phyloP scores from a whole-genome alignment of 1,140 invertebrate species.

The Drosophila truncata region DNA sequence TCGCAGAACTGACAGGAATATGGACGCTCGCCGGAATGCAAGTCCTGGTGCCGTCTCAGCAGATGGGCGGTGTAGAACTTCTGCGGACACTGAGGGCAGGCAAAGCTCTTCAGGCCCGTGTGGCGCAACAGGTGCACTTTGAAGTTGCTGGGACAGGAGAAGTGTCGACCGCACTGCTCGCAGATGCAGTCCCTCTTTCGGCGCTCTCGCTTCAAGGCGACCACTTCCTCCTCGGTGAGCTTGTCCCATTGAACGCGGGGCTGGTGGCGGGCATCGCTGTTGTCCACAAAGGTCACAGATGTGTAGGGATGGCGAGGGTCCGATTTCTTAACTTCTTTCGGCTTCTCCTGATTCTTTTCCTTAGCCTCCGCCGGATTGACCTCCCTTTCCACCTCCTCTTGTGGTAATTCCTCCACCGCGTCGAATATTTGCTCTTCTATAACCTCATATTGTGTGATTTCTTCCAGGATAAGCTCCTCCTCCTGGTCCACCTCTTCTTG shows the following conservation, averaged over 20 bases:
- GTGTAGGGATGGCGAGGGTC: constrained; percentile 13
- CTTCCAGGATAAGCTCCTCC: neutral
- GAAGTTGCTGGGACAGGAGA: constrained; percentile 69
- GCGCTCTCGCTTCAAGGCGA: constrained; percentile 60
- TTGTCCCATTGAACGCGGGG: constrained; percentile 63
- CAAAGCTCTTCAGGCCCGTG: constrained; percentile 49
- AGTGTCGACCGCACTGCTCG: constrained; percentile 65
- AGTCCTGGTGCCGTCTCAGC: constrained; percentile 54
- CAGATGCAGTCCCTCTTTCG: constrained; percentile 70
- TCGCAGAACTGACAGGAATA: constrained; percentile 62
- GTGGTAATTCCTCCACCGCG: neutral
- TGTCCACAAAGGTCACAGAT: constrained; percentile 59
- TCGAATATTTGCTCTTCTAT: constrained; percentile 13
- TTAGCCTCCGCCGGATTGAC: neutral
- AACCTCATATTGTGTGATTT: constrained; percentile 11
- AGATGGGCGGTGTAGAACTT: constrained; percentile 67
- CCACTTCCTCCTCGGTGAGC: constrained; percentile 61
- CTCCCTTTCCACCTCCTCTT: neutral
- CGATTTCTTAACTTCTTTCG: neutral
- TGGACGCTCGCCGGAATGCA: constrained; percentile 46
- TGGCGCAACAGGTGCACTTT: constrained; percentile 70
- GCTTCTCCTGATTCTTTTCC: neutral
- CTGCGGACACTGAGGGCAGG: constrained; percentile 52
- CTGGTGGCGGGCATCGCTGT: constrained; percentile 19
- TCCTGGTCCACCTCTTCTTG: neutral